Percentiles rank a stretch among this genome's conserved stretches.
Conservation (phyloP, 2,888 invertebrate species). For the Nephrocerus scutellatus region DNA sequence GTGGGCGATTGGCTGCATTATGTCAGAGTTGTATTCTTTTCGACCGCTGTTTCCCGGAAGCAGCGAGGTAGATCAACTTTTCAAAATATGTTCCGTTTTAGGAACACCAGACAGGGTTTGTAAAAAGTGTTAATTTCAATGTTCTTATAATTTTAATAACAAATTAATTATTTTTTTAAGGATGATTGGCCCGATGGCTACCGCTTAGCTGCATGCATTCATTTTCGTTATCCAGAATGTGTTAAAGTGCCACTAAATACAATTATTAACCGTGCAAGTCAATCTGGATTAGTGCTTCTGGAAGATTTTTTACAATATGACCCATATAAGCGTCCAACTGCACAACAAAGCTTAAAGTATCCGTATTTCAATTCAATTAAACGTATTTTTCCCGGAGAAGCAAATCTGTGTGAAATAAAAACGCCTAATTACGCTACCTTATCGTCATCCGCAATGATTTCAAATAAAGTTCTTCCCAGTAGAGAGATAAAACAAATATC, state of each 20-base stretch:
- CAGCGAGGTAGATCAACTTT: slow-evolving; percentile 94
- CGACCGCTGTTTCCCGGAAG: slow-evolving; percentile 93
- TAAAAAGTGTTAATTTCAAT: not conserved
- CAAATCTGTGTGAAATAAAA: slow-evolving; percentile 22
- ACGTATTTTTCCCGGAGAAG: slow-evolving; percentile 40
- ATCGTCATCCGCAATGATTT: slow-evolving; percentile 29
- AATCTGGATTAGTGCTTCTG: slow-evolving; percentile 75
- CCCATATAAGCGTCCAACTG: slow-evolving; percentile 85
- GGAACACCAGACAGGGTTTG: slow-evolving; percentile 79
- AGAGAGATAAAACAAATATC: slow-evolving; percentile 33
- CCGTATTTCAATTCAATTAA: slow-evolving; percentile 46
- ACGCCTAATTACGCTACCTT: slow-evolving; percentile 15
- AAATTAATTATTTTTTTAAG: slow-evolving; percentile 48
- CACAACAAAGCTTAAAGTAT: slow-evolving; percentile 77
- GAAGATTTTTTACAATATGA: slow-evolving; percentile 86
- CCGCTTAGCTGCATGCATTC: slow-evolving; percentile 84
- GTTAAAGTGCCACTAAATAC: slow-evolving; percentile 71
- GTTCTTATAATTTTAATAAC: not conserved
- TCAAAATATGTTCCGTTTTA: slow-evolving; percentile 86
- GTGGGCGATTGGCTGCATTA: slow-evolving; percentile 97
- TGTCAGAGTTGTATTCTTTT: slow-evolving; percentile 93
- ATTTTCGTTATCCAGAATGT: slow-evolving; percentile 92
- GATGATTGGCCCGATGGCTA: slow-evolving; percentile 94
- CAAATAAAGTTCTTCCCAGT: slow-evolving; percentile 41
- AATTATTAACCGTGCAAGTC: slow-evolving; percentile 74